phyloP scores from a whole-genome alignment of 1,140 invertebrate species.

The Macrotrachela quadricornifera region DNA sequence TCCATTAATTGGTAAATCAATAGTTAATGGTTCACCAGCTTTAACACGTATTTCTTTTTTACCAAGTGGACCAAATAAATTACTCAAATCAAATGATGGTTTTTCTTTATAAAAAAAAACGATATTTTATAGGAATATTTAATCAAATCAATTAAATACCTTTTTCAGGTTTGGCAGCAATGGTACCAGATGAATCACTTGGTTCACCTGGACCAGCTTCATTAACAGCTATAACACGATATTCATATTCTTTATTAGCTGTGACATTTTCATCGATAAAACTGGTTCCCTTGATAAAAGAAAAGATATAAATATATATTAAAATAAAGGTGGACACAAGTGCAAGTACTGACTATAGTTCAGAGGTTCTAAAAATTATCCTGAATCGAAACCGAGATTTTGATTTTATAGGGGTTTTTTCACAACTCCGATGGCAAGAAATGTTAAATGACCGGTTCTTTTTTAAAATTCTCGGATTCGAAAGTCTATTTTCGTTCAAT shows the following conservation, averaged over 20 bases:
- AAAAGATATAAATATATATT: too few species aligned
- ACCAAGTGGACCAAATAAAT: constrained; percentile 38
- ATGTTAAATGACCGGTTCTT: constrained; percentile 69
- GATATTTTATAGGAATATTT: too few species aligned
- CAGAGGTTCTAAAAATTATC: constrained; percentile 4
- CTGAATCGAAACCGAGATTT: constrained; percentile 58
- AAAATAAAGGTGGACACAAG: too few species aligned
- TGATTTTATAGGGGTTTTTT: constrained; percentile 63
- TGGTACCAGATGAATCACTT: constrained; percentile 61
- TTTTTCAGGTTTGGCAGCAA: constrained; percentile 78
- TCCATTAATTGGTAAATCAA: constrained; percentile 74
- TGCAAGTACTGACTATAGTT: too few species aligned
- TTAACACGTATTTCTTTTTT: constrained; percentile 81
- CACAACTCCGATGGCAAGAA: constrained; percentile 68
- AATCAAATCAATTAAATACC: constrained; percentile 30
- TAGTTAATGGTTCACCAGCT: constrained; percentile 83
- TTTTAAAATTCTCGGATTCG: constrained; percentile 7
- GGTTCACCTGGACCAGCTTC: constrained; percentile 78
- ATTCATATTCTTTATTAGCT: constrained; percentile 87
- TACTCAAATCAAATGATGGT: constrained; percentile 70
- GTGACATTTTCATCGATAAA: constrained; percentile 73
- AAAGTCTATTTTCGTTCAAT: constrained; percentile 57
- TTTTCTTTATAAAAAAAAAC: constrained; percentile 45
- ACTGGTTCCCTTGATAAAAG: constrained; percentile 37
- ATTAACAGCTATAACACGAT: constrained; percentile 77